Evolutionary conservation across 2,888 invertebrate species (phyloP).

Genomic region (Cheilosia soror): DNA sequence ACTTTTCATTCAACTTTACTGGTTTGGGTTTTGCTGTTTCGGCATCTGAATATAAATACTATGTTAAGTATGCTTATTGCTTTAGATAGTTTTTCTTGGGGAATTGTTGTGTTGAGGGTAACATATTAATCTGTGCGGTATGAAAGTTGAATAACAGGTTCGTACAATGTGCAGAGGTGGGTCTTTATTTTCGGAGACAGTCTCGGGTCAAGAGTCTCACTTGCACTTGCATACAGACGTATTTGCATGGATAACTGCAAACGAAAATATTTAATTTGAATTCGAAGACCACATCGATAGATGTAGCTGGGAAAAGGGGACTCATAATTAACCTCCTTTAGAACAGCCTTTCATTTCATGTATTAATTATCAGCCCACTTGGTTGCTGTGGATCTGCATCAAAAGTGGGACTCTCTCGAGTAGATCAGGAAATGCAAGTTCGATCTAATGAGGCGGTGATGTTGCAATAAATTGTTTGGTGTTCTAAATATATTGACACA

Average conservation of each 20-base stretch:
- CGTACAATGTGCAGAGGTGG: neutral
- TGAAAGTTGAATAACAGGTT: neutral
- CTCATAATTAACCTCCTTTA: neutral
- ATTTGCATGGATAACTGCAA: conserved; percentile 4
- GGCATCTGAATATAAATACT: no score
- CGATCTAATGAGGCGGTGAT: conserved; percentile 56
- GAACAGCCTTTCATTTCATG: neutral
- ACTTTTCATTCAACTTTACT: neutral
- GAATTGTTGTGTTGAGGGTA: neutral
- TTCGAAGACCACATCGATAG: neutral
- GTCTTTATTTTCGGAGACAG: neutral
- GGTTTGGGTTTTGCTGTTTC: no score
- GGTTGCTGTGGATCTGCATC: conserved; percentile 10
- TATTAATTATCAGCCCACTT: neutral
- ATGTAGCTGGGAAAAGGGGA: neutral
- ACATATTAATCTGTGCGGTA: neutral
- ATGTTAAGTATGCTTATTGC: no score
- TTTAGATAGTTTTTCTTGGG: neutral
- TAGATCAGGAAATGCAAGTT: conserved; percentile 67
- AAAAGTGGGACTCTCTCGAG: conserved; percentile 44
- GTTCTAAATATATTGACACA: conserved; percentile 61
- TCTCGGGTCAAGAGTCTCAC: neutral
- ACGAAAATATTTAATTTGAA: no score
- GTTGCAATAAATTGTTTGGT: conserved; percentile 43
- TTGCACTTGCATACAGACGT: neutral